Conservation (phyloP, 2,888 invertebrate species). For the Archaeoteleia sp. region DNA sequence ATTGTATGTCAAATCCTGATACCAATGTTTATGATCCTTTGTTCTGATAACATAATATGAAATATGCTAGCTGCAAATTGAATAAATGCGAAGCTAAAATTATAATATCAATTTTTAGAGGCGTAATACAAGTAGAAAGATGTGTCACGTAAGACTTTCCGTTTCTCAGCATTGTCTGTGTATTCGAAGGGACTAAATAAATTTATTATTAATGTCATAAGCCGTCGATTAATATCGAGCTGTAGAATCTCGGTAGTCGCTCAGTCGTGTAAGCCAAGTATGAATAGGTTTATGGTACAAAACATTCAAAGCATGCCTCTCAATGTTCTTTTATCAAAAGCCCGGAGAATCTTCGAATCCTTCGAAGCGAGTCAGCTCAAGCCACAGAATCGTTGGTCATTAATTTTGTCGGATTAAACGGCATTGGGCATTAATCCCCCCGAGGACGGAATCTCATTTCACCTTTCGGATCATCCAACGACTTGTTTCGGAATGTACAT, state of each 20-base stretch:
- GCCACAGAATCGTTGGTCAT: slow-evolving; percentile 68
- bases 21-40: no score
- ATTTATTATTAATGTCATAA: slow-evolving; percentile 72
- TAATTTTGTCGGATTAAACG: slow-evolving; percentile 74
- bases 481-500: slow-evolving; percentile 68
- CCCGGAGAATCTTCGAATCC: slow-evolving; percentile 65
- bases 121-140: slow-evolving; percentile 47
- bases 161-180: slow-evolving; percentile 23
- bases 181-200: slow-evolving; percentile 53
- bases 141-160: slow-evolving; percentile 27
- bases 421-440: slow-evolving; percentile 69
- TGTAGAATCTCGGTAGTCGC: slow-evolving; percentile 67
- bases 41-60: no score
- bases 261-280: slow-evolving; percentile 62
- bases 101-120: slow-evolving; percentile 16
- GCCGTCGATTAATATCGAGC: slow-evolving; percentile 71
- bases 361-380: slow-evolving; percentile 56
- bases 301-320: slow-evolving; percentile 48
- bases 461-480: slow-evolving; percentile 59
- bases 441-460: slow-evolving; percentile 71
- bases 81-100: no score
- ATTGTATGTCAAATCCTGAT: no score
- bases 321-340: slow-evolving; percentile 48
- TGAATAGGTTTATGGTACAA: slow-evolving; percentile 66
- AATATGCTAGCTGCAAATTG: no score